Percentiles rank a stretch among this genome's conserved stretches.
phyloP scores from a whole-genome alignment of 2,113 vertebrate species.

The Heterotilapia buettikoferi region DNA sequence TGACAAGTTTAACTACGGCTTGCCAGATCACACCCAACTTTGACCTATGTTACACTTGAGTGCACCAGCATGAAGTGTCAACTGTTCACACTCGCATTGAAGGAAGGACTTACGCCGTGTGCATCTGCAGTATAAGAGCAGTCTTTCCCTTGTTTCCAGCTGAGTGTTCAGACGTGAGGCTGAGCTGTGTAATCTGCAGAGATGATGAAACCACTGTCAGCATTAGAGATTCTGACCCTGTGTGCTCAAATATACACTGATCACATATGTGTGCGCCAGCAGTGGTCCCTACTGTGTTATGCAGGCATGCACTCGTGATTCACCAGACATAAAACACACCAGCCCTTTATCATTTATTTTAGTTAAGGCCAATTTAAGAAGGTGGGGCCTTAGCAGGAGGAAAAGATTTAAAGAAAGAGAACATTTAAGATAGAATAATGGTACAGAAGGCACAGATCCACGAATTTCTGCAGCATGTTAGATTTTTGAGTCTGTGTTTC shows the following conservation, averaged over 20 bases:
- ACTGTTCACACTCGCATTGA: background rate
- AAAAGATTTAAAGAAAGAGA: background rate
- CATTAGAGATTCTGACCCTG: background rate
- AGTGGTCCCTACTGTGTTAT: background rate
- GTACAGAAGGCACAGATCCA: background rate
- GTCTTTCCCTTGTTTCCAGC: background rate
- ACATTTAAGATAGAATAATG: background rate
- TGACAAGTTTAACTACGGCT: background rate
- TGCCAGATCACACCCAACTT: background rate
- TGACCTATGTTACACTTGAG: background rate
- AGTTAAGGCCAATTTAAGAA: slow-evolving; percentile 11
- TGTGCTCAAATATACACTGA: background rate
- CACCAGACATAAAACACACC: background rate
- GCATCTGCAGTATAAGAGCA: background rate
- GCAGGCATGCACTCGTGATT: background rate
- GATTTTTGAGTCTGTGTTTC: background rate
- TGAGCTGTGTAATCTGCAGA: background rate
- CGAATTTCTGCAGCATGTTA: background rate
- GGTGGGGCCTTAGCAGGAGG: background rate
- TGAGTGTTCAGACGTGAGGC: background rate
- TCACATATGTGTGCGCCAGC: background rate
- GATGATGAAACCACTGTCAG: slow-evolving; percentile 8
- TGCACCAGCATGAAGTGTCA: background rate
- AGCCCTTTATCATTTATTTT: slow-evolving; percentile 6
- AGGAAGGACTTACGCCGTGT: background rate